These are phyloP conservation scores for Nephotettix cincticeps DNA, from an alignment of 1,140 invertebrate species.

Conservation along the genomic window DNA sequence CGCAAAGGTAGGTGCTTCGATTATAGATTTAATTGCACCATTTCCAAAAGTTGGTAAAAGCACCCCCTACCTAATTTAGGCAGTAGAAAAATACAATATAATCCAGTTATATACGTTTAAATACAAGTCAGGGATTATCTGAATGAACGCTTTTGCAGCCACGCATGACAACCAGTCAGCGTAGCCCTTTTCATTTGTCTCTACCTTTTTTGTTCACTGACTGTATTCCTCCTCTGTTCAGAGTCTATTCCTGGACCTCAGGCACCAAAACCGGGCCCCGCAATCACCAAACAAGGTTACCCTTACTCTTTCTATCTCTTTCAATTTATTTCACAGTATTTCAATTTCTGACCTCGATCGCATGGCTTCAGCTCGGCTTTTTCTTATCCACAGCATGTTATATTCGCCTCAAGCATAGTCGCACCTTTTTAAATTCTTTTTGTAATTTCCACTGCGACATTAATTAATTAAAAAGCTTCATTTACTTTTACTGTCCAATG, in stretches of 20 bases:
- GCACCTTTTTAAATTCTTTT: too few relatives aligned
- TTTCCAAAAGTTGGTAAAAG: too few relatives aligned
- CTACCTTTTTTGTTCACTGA: background rate
- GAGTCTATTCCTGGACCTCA: slow-evolving; percentile 2
- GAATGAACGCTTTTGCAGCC: background rate
- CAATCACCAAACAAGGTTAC: slow-evolving; percentile 32
- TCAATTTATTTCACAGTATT: slow-evolving; percentile 27
- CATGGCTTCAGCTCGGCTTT: background rate
- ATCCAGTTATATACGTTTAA: too few relatives aligned
- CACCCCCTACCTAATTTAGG: too few relatives aligned
- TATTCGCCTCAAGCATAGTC: background rate
- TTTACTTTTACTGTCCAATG: too few relatives aligned
- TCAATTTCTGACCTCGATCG: slow-evolving; percentile 15
- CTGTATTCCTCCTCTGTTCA: slow-evolving; percentile 11
- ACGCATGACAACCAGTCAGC: slow-evolving; percentile 3
- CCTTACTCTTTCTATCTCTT: slow-evolving; percentile 26
- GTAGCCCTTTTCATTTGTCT: background rate
- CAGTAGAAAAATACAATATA: too few relatives aligned
- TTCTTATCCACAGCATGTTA: background rate
- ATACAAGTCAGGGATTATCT: too few relatives aligned
- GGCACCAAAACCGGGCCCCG: slow-evolving; percentile 20
- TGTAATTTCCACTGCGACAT: too few relatives aligned
- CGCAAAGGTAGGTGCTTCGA: too few relatives aligned
- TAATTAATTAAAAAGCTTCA: too few relatives aligned
- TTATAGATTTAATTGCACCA: too few relatives aligned